phyloP scores from a whole-genome alignment of 2,888 invertebrate genomes.

The Odontocerum albicorne region DNA sequence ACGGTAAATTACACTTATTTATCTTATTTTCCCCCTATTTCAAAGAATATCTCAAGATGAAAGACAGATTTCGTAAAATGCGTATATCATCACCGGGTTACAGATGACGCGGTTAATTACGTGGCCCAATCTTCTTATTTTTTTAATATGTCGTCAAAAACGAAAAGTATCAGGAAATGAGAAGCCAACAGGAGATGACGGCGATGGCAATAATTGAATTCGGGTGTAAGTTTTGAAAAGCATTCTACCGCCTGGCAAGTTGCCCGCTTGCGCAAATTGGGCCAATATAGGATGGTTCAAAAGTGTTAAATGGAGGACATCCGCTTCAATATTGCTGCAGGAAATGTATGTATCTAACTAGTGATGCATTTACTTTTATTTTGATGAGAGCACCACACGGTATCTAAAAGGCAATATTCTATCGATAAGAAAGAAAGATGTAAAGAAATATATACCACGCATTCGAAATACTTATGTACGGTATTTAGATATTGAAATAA shows the following conservation, averaged over 20 bases:
- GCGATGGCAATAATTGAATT: conserved; percentile 16
- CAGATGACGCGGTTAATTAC: background rate
- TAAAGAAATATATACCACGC: too few relatives aligned
- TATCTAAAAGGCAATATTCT: too few relatives aligned
- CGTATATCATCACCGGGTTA: background rate
- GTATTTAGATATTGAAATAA: too few relatives aligned
- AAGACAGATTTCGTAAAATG: conserved; percentile 1
- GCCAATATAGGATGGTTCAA: conserved; percentile 30
- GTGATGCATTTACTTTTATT: too few relatives aligned
- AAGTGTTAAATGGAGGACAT: conserved; percentile 36
- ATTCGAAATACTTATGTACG: too few relatives aligned
- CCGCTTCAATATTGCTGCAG: conserved; percentile 32
- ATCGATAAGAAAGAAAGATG: too few relatives aligned
- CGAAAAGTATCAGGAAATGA: background rate
- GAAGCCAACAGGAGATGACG: conserved; percentile 14
- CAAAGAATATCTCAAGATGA: conserved; percentile 4
- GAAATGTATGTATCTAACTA: too few relatives aligned
- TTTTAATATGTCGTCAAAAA: background rate
- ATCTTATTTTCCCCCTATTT: background rate
- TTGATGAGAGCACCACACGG: too few relatives aligned
- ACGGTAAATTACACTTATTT: background rate
- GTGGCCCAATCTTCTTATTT: background rate
- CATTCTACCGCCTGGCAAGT: conserved; percentile 22
- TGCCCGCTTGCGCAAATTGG: conserved; percentile 22
- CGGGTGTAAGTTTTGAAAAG: conserved; percentile 15